Evolutionary conservation across 2,797 vertebrate genomes (phyloP).

Genomic region (Acrossocheilus wenchowensis): DNA sequence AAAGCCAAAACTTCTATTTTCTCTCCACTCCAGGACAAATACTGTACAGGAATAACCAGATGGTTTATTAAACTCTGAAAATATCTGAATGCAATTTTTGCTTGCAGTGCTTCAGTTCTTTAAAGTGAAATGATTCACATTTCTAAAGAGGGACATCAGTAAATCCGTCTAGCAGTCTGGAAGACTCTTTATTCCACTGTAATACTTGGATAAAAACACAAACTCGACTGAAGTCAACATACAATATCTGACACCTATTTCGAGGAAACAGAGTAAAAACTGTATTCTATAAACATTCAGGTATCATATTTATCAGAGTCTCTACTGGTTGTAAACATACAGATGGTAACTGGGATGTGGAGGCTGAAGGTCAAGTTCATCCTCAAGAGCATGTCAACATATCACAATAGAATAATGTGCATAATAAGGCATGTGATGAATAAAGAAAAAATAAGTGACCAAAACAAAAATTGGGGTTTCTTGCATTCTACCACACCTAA

Average conservation of each 20-base stretch:
- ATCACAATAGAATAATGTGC: neutral
- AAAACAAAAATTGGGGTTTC: neutral
- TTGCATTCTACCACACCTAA: neutral
- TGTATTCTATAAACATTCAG: neutral
- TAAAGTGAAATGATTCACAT: neutral
- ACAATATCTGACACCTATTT: neutral
- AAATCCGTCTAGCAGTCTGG: neutral
- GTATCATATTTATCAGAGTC: neutral
- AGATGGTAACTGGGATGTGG: neutral
- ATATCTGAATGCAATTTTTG: neutral
- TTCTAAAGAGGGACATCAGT: constrained; percentile 11
- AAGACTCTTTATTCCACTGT: neutral
- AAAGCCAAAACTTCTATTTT: neutral
- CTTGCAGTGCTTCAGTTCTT: neutral
- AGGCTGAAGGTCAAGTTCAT: neutral
- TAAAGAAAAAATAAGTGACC: neutral
- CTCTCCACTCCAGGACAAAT: neutral
- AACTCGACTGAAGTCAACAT: neutral
- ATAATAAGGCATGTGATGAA: neutral
- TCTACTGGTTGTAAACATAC: neutral
- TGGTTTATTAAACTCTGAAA: neutral
- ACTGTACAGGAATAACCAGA: neutral
- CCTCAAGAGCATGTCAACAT: neutral
- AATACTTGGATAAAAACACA: neutral
- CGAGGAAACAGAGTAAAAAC: neutral